phyloP scores from a whole-genome alignment of 1,140 invertebrate genomes.

The Lordiphosa stackelbergi region DNA sequence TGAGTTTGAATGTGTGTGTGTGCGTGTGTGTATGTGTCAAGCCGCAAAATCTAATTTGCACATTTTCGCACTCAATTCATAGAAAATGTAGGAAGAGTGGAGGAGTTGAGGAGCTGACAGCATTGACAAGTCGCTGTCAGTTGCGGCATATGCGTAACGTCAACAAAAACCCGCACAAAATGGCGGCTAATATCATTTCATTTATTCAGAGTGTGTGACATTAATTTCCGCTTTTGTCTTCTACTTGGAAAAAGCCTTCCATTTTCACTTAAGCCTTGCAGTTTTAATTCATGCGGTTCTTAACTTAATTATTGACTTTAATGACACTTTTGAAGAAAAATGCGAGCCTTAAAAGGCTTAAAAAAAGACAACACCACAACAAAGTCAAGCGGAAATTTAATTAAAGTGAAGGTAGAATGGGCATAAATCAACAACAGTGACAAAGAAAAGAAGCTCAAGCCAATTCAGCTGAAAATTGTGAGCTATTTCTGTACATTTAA shows the following conservation, averaged over 20 bases:
- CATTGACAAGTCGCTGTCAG: constrained; percentile 37
- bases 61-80: constrained; percentile 52
- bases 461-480: not conserved
- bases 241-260: constrained; percentile 1
- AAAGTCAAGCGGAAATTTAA: constrained; percentile 15
- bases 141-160: constrained; percentile 36
- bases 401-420: constrained; percentile 4
- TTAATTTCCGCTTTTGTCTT: constrained; percentile 51
- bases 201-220: constrained; percentile 43
- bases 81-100: constrained; percentile 14
- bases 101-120: constrained; percentile 35
- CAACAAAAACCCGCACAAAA: constrained; percentile 35
- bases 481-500: too few relatives aligned
- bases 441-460: not conserved
- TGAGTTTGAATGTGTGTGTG: constrained; percentile 9
- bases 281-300: constrained; percentile 33
- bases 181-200: constrained; percentile 59
- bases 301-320: constrained; percentile 48
- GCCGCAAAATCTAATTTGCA: constrained; percentile 58
- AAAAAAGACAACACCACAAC: constrained; percentile 1
- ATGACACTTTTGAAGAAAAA: constrained; percentile 22
- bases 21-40: constrained; percentile 10
- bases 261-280: constrained; percentile 11
- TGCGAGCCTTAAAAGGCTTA: constrained; percentile 10
- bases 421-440: not conserved